Base-by-base conservation (phyloP, 2,797 vertebrate species). In the Prunella strophiata region DNA sequence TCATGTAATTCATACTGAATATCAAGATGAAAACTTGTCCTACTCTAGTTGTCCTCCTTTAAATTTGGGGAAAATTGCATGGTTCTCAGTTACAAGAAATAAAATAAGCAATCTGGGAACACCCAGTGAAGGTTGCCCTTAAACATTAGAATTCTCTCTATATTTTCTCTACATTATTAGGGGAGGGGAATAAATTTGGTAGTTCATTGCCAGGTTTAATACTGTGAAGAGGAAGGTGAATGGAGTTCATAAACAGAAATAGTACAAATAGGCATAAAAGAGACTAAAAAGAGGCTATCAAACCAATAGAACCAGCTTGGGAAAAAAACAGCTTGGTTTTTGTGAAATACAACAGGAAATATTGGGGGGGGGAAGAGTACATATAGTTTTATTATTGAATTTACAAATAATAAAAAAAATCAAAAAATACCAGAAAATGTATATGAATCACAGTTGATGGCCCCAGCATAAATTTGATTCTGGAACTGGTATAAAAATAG, bases 321-420 rank as follows among this genome's bases (percentile, higher is more conserved):
- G 6, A 18, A 72, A 58, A 58, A 26, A 1, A 0, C 8, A 58
- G 3, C 21, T 50, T 61, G 19, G 3, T 68, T 83, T 89, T 78
- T 16, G 25, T 50, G 1, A 84, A 86, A 75, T 42, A 13, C 5
- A 58, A 47, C 5, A 70, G 5, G 29, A 77, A 85, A 72, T 73
- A 50, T 25, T 7, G 7, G 1, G 5, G 2, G 29, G 13, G 2
- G 4, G 16, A 22, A 40, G 3, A 32, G 4, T 40, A 65, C 2
- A 34, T 27, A 4, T 22, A 1, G 1, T 30, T 67, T 90, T 58
- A 36, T 47, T 47, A 48, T 12, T 75, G 9, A 67, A 58, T 93
- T 87, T 47, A 54, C 0, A 55, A 79, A 62, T 63, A 32, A 26
- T n/a, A 52, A 67, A 76, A 52, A 3, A 21, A 43, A 34, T 34